Percentiles rank a stretch among this genome's conserved stretches.
Conservation (phyloP, 2,113 vertebrate species). For the Oenanthe melanoleuca region DNA sequence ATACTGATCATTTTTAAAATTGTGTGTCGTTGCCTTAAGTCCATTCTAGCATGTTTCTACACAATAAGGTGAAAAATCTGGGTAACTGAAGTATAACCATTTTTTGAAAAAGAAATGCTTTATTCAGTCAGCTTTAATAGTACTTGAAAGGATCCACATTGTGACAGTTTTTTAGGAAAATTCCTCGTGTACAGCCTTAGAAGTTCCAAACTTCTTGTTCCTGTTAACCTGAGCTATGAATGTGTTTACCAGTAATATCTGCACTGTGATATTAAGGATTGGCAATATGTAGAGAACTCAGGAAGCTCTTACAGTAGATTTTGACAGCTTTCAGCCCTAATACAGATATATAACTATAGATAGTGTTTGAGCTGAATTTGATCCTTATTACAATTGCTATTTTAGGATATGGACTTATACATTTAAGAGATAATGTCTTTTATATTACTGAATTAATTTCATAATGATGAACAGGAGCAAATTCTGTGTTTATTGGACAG, state of each 20-base stretch:
- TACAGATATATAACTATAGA: background rate
- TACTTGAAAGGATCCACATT: background rate
- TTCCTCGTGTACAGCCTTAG: background rate
- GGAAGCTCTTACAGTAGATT: constrained; percentile 9
- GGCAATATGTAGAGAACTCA: constrained; percentile 55
- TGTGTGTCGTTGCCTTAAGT: constrained; percentile 25
- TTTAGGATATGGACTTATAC: background rate
- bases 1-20: background rate
- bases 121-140: constrained; percentile 29
- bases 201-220: background rate
- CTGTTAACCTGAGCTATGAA: constrained; percentile 33
- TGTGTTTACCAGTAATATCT: constrained; percentile 43
- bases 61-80: background rate
- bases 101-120: background rate
- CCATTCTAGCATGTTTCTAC: background rate
- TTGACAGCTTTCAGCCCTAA: constrained; percentile 4
- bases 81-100: background rate
- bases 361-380: background rate
- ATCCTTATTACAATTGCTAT: background rate
- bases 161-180: background rate
- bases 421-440: background rate
- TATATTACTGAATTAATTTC: background rate
- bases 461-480: background rate
- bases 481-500: background rate
- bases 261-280: constrained; percentile 61